Evolutionary conservation across 1,140 invertebrate species (phyloP).

Genomic region (Reticulitermes speratus): DNA sequence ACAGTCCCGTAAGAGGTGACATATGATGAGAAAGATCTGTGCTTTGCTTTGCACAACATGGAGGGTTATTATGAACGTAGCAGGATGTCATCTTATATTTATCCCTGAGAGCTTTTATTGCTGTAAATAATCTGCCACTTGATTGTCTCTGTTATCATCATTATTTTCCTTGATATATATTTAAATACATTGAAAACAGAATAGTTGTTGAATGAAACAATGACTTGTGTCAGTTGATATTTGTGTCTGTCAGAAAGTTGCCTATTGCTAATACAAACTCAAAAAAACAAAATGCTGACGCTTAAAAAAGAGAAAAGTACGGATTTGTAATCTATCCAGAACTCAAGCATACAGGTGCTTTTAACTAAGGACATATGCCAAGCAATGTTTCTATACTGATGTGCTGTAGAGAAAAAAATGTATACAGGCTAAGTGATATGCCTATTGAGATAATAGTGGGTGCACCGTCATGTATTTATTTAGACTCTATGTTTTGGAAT

Average conservation of each 20-base stretch:
- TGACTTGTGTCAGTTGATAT: conserved; percentile 11
- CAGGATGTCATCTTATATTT: background rate
- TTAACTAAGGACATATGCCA: background rate
- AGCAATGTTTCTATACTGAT: background rate
- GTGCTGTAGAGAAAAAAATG: background rate
- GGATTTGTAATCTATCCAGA: background rate
- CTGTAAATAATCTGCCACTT: conserved; percentile 32
- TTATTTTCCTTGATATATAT: conserved; percentile 29
- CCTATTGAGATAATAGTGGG: background rate
- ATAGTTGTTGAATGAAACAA: conserved; percentile 23
- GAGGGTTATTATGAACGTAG: background rate
- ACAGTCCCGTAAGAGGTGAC: background rate
- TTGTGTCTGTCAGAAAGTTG: conserved; percentile 19
- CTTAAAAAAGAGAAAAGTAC: conserved; percentile 17
- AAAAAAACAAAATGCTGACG: conserved; percentile 16
- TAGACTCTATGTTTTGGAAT: too few species aligned
- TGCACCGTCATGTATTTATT: background rate
- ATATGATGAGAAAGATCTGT: conserved; percentile 5
- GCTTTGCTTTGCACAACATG: background rate
- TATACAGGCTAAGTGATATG: background rate
- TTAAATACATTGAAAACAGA: conserved; percentile 28
- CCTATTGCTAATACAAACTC: conserved; percentile 13
- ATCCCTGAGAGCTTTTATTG: conserved; percentile 23
- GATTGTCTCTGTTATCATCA: conserved; percentile 21
- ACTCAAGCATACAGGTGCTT: background rate